phyloP scores from a whole-genome alignment of 2,888 invertebrate species.

The Deroplatys truncata region DNA sequence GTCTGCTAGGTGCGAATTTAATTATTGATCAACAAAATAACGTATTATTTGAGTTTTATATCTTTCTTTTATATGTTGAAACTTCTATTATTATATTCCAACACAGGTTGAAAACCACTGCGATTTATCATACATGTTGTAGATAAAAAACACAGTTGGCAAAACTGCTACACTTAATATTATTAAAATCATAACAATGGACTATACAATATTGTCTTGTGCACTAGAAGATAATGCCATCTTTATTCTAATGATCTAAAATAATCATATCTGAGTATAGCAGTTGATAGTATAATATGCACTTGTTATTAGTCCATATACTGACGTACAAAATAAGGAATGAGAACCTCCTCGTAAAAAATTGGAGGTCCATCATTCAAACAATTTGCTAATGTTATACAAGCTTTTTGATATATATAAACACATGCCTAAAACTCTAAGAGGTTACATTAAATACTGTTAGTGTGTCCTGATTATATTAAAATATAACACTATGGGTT shows the following conservation, averaged over 20 bases:
- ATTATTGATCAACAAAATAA: neutral
- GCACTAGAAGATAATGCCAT: conserved; percentile 9
- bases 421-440: neutral
- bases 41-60: neutral
- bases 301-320: neutral
- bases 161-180: neutral
- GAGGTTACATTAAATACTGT: neutral
- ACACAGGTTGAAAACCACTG: neutral
- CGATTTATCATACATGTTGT: neutral
- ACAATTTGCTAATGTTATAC: neutral
- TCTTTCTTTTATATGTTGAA: neutral
- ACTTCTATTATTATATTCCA: neutral
- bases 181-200: conserved; percentile 8
- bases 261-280: neutral
- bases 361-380: neutral
- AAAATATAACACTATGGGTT: neutral
- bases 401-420: neutral
- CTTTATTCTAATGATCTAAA: neutral
- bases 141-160: neutral
- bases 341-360: neutral
- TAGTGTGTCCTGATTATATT: neutral
- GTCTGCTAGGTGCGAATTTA: neutral
- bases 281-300: neutral
- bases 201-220: conserved; percentile 20
- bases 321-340: neutral